phyloP scores from a whole-genome alignment of 2,888 invertebrate genomes.

The Saturnia japonica region DNA sequence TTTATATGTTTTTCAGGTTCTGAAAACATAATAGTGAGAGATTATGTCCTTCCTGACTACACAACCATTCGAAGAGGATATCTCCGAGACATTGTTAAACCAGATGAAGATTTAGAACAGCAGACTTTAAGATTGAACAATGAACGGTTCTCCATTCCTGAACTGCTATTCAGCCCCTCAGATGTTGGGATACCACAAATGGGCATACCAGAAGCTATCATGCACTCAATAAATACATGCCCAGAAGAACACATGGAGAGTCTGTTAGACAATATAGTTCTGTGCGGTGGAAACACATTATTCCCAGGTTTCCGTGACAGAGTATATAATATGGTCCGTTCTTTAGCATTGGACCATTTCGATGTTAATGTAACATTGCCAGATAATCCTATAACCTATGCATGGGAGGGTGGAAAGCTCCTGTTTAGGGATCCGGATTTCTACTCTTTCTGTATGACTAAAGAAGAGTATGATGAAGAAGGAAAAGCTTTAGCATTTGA shows the following conservation, averaged over 20 bases:
- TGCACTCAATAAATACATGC: conserved; percentile 88
- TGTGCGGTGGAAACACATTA: conserved; percentile 90
- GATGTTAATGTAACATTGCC: conserved; percentile 85
- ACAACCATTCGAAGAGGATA: conserved; percentile 93
- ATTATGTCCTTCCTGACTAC: conserved; percentile 98
- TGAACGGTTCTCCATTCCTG: conserved; percentile 97
- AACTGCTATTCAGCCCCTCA: conserved; percentile 95
- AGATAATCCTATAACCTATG: conserved; percentile 89
- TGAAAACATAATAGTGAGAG: conserved; percentile 88
- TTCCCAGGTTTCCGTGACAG: conserved; percentile 92
- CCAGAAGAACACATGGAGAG: conserved; percentile 88
- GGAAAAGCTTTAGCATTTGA: conserved; percentile 84
- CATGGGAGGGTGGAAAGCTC: conserved; percentile 94
- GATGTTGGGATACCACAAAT: conserved; percentile 96
- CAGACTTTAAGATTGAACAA: conserved; percentile 94
- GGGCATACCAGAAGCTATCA: conserved; percentile 95
- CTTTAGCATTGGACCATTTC: conserved; percentile 88
- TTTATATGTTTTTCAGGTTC: conserved; percentile 57
- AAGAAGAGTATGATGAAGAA: conserved; percentile 94
- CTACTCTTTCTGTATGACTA: conserved; percentile 86
- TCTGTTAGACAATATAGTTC: conserved; percentile 90
- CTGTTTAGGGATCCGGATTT: conserved; percentile 89
- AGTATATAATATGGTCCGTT: conserved; percentile 85
- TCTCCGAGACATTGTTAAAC: conserved; percentile 61
- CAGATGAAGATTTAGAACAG: conserved; percentile 80